These are phyloP conservation scores for Orbicella faveolata DNA, from an alignment of 64 coral and sea anemone genomes.

Conservation along the genomic window DNA sequence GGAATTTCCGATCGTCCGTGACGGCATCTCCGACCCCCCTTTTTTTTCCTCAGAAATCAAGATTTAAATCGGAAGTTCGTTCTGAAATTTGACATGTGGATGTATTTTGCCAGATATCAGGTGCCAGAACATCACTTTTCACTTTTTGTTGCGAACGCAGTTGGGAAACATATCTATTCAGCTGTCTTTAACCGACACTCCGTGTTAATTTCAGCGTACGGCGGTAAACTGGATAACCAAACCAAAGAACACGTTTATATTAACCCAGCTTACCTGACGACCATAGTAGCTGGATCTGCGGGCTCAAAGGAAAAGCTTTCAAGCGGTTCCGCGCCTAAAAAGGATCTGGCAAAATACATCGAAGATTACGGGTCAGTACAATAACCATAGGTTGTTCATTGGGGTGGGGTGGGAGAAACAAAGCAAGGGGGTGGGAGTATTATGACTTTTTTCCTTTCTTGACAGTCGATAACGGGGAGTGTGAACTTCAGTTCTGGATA, in stretches of 20 bases:
- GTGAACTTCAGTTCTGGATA: too few species aligned
- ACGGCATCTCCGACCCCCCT: background rate
- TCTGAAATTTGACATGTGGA: background rate
- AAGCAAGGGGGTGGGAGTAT: background rate
- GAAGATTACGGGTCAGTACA: conserved; percentile 79
- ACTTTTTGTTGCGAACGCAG: background rate
- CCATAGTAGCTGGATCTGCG: conserved; percentile 81
- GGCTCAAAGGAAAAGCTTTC: conserved; percentile 83
- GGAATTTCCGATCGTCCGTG: too few species aligned
- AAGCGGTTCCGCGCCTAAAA: conserved; percentile 41
- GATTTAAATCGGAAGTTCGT: too few species aligned
- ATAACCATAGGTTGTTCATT: background rate
- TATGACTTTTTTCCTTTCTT: too few species aligned
- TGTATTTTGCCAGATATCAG: conserved; percentile 41
- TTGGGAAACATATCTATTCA: background rate
- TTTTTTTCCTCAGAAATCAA: background rate
- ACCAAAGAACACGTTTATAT: conserved; percentile 24
- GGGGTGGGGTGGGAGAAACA: background rate
- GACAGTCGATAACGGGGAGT: too few species aligned
- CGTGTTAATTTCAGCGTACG: conserved; percentile 46
- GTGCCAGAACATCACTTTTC: background rate
- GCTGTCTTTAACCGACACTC: background rate
- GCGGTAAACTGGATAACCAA: conserved; percentile 43
- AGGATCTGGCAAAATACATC: conserved; percentile 47
- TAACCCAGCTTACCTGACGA: conserved; percentile 74